Evolutionary conservation across 2,888 invertebrate genomes (phyloP), one percentile per base, ranked within the genome.

Genomic region (Clostera curtula): DNA sequence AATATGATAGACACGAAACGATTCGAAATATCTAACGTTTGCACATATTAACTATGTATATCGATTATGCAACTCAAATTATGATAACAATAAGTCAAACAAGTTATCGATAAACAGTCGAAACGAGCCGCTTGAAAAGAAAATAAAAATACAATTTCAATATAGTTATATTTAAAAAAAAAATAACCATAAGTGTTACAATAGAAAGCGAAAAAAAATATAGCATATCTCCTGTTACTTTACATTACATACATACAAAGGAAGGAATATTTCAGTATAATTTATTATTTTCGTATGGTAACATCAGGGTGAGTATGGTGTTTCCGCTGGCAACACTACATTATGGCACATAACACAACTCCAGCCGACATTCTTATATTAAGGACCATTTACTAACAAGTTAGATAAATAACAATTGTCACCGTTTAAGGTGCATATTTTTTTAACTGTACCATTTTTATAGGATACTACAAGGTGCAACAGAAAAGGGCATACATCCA

Each of bases 271-370:
- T 49, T 43, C 48, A 36, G 43, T 46, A 40, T 36, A 27, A 35
- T 44, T 49, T 40, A 39, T 51, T 43, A 54, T 58, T 67, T 61
- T 57, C 46, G 56, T 62, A 72, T 80, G 82, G 82, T 83, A 82
- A 83, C 82, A 73, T 76, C 69, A 56, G 49, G 58, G 47, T n/a
- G n/a, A n/a, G n/a, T 65, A 70, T 75, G 74, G 76, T 79, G 76
- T 75, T 70, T 71, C 71, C 72, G 79, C 65, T 73, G 71, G 76
- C 76, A 75, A 77, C 74, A 73, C 69, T 63, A 40, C 59, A 57
- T 61, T 82, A 83, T 83, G 82, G 82, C 82, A 83, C 82, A 75
- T 72, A 61, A 65, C 59, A 70, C 57, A 64, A 59, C 58, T 57
- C 55, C 63, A 62, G 52, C 68, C 54, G 53, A 59, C 70, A 67